Evolutionary conservation across 1,140 invertebrate species (phyloP).

Genomic region (Colletes gigas): DNA sequence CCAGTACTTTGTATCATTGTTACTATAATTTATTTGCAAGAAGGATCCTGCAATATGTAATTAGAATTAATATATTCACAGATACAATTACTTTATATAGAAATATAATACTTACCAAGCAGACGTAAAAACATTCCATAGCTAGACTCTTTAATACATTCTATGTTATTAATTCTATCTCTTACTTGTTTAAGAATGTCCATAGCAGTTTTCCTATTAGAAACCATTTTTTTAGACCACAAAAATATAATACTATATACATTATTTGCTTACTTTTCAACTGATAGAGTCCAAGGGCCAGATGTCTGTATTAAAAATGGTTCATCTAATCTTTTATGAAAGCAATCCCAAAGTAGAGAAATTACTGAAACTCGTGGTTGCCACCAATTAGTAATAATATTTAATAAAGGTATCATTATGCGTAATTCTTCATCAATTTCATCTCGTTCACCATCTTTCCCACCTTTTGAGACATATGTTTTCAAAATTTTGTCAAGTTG

Average conservation of each 20-base stretch:
- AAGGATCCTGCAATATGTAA: conserved; percentile 68
- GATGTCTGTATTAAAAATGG: conserved; percentile 76
- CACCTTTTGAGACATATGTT: conserved; percentile 71
- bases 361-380: conserved; percentile 75
- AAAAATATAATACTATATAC: conserved; percentile 11
- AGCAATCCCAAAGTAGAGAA: conserved; percentile 79
- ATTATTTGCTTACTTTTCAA: conserved; percentile 74
- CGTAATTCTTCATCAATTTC: conserved; percentile 76
- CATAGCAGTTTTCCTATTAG: conserved; percentile 73
- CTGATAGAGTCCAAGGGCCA: conserved; percentile 74
- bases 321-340: conserved; percentile 78
- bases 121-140: conserved; percentile 79
- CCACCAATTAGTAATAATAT: conserved; percentile 77
- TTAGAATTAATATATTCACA: conserved; percentile 23
- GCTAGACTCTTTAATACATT: conserved; percentile 75
- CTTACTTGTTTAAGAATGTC: conserved; percentile 78
- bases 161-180: conserved; percentile 69
- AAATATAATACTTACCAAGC: conserved; percentile 69
- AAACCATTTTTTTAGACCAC: conserved; percentile 25
- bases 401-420: conserved; percentile 75
- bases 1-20: conserved; percentile 75
- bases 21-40: conserved; percentile 70
- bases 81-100: background rate
- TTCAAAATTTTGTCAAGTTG: conserved; percentile 77
- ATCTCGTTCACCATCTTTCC: conserved; percentile 74